phyloP scores from a whole-genome alignment of 2,797 vertebrate genomes.

The Champsocephalus gunnari region DNA sequence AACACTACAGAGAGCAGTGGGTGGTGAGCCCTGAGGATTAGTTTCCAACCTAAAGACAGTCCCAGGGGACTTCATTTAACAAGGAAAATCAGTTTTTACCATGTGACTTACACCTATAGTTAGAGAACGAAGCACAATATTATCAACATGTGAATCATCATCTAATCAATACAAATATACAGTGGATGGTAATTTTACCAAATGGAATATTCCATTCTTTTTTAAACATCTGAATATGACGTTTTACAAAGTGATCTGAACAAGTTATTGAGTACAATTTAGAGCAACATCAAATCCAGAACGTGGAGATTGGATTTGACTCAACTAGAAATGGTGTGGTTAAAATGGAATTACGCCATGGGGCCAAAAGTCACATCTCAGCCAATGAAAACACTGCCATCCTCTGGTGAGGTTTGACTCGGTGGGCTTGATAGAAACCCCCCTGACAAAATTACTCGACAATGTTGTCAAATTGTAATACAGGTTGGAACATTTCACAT shows the following conservation, averaged over 20 bases:
- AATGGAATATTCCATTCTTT: background rate
- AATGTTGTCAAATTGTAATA: background rate
- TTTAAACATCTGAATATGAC: background rate
- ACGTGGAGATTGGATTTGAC: background rate
- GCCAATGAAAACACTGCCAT: constrained; percentile 66
- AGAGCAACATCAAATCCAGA: background rate
- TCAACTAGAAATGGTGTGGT: background rate
- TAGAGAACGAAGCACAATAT: background rate
- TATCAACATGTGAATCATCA: background rate
- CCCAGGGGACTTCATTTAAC: constrained; percentile 16
- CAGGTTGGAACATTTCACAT: background rate
- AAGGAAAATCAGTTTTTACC: constrained; percentile 20
- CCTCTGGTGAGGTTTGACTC: constrained; percentile 53
- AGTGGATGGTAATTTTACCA: background rate
- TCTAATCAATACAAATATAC: background rate
- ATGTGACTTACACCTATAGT: background rate
- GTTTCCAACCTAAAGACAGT: constrained; percentile 7
- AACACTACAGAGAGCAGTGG: constrained; percentile 34
- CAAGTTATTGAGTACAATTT: constrained; percentile 12
- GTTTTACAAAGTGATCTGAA: background rate
- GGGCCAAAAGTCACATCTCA: constrained; percentile 51
- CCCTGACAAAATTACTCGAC: background rate
- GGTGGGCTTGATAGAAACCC: background rate
- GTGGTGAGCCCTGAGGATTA: constrained; percentile 8
- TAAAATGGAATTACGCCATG: constrained; percentile 41